phyloP scores from a whole-genome alignment of 1,140 invertebrate genomes.

The Zophobas atratus region DNA sequence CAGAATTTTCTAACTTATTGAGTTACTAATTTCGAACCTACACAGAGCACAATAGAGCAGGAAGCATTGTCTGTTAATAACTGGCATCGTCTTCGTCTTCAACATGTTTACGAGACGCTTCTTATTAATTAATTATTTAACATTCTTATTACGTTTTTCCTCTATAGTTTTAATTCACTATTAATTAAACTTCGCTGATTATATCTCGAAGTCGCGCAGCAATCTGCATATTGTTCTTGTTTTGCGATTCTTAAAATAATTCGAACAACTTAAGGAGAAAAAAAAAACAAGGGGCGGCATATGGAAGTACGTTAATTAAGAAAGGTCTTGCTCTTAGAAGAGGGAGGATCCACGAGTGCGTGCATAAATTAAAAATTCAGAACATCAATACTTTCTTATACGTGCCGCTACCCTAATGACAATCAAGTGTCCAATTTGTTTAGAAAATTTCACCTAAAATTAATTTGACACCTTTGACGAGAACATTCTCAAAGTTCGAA shows the following conservation, averaged over 20 bases:
- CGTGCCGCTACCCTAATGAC: no score
- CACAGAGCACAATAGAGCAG: slow-evolving; percentile 21
- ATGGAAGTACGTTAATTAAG: not conserved
- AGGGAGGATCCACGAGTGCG: no score
- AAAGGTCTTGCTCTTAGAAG: no score
- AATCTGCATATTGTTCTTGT: no score
- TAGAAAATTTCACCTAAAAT: no score
- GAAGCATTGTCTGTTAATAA: slow-evolving; percentile 41
- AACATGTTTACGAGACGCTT: slow-evolving; percentile 35
- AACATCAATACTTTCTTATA: no score
- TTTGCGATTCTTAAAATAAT: no score
- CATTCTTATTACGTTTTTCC: slow-evolving; percentile 32
- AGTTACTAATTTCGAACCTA: slow-evolving; percentile 35
- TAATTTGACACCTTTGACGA: no score
- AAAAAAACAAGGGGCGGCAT: not conserved
- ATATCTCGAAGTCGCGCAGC: not conserved
- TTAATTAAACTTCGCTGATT: slow-evolving; percentile 34
- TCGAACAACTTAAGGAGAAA: not conserved
- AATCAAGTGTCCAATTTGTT: no score
- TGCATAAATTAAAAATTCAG: no score
- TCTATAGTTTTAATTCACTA: slow-evolving; percentile 26
- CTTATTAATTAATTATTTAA: slow-evolving; percentile 40
- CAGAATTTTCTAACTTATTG: slow-evolving; percentile 23
- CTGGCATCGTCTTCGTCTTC: slow-evolving; percentile 36
- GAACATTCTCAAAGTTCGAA: no score